These are phyloP conservation scores for Eucera pruinosa DNA, from an alignment of 2,888 invertebrate genomes.

Conservation along the genomic window DNA sequence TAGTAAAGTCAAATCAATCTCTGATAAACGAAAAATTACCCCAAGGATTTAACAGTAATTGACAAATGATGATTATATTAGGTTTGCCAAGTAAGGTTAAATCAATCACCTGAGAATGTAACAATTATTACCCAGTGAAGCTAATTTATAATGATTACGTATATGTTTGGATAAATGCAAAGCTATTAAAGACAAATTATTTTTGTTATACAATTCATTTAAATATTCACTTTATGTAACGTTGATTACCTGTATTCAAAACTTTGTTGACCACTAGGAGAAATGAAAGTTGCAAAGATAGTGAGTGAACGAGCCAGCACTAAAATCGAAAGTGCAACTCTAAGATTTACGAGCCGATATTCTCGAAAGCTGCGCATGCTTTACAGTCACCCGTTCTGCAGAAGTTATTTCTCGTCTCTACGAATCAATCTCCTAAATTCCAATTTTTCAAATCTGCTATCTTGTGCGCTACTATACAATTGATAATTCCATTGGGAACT, in stretches of 20 bases:
- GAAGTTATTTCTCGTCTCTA: neutral
- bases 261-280: neutral
- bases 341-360: conserved; percentile 62
- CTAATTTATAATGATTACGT: no score
- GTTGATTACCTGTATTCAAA: conserved; percentile 4
- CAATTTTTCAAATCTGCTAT: conserved; percentile 4
- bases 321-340: conserved; percentile 71
- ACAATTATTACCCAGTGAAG: no score
- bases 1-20: no score
- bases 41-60: no score
- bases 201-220: no score
- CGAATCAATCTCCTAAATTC: conserved; percentile 22
- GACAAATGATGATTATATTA: no score
- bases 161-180: no score
- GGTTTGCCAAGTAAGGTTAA: no score
- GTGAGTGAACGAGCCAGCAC: conserved; percentile 68
- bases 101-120: no score
- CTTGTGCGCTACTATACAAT: neutral
- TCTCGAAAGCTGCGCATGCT: conserved; percentile 42
- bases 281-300: conserved; percentile 45
- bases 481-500: no score
- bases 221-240: neutral
- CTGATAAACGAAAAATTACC: no score
- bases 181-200: no score
- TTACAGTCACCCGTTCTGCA: conserved; percentile 26